Percentiles rank a stretch among this genome's conserved stretches.
Conservation (phyloP, 2,888 invertebrate genomes). For the Octodonta nipae region DNA sequence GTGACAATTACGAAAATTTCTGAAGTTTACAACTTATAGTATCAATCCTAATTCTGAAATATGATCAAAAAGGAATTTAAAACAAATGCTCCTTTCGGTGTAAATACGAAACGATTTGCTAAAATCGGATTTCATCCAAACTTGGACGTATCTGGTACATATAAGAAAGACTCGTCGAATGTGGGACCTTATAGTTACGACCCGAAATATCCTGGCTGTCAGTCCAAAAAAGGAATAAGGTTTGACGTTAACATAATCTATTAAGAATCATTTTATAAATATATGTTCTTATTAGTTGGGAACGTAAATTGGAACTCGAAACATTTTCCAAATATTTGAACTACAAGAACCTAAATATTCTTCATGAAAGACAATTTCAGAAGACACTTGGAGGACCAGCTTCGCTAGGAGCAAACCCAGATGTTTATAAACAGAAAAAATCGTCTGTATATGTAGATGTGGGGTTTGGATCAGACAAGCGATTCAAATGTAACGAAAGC, state of each 20-base stretch:
- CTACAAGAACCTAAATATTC: slow-evolving; percentile 14
- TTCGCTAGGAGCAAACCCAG: slow-evolving; percentile 13
- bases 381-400: slow-evolving; percentile 19
- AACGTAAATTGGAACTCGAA: slow-evolving; percentile 16
- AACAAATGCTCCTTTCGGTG: slow-evolving; percentile 17
- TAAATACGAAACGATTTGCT: slow-evolving; percentile 17
- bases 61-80: slow-evolving; percentile 8
- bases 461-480: slow-evolving; percentile 14
- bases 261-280: slow-evolving; percentile 4
- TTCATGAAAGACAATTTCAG: slow-evolving; percentile 14
- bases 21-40: too few relatives aligned
- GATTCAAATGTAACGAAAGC: slow-evolving; percentile 6
- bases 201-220: slow-evolving; percentile 11
- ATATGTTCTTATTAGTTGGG: slow-evolving; percentile 16
- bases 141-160: slow-evolving; percentile 17
- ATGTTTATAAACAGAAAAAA: slow-evolving; percentile 9
- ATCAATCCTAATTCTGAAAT: too few relatives aligned
- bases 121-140: slow-evolving; percentile 20
- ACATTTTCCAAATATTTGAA: slow-evolving; percentile 19
- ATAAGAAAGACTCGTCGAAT: slow-evolving; percentile 17
- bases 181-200: slow-evolving; percentile 17
- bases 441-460: slow-evolving; percentile 10
- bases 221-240: slow-evolving; percentile 13
- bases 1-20: too few relatives aligned
- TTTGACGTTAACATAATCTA: too few relatives aligned